Base-by-base conservation (phyloP, 1,140 invertebrate genomes). In the Musca vetustissima region DNA sequence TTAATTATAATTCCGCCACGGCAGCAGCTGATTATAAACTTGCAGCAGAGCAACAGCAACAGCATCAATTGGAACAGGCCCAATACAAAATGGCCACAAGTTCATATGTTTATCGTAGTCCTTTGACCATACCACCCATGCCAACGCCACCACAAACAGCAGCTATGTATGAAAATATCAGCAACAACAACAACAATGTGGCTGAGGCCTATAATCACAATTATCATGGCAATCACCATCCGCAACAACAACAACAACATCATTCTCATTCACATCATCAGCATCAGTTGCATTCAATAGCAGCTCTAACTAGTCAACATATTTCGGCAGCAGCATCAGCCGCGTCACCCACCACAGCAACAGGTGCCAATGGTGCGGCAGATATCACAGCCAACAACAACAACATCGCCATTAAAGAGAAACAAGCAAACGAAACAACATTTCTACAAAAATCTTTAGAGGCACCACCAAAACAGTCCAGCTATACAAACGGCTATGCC, bases 31-130 rank as follows among this genome's bases (percentile, higher is more conserved):
- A 64, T 76, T 49, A 75, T 76, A 50, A 76, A 77, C 43, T 76
- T 3, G 74, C 74, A 1, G 71, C 72, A 8, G 71, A 73, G 0
- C 75, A 74, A 1, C 68, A 69, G 48, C 53, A 53, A 6, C 47
- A 28, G 7, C 68, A 64, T 21, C 71, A 69, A 15, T 48, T 57
- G 43, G 61, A 69, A 24, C 57, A 70, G 24, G 36, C 32, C 17
- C 52, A 73, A 14, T 73, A 75, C 50, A 78, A 73, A 65, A 80
- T 80, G 75, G 76, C 78, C n/a, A 74, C 71, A 32, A 78, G 68
- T 48, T 74, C 76, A 7, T 81, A 79, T 71, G 76, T 78, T 15
- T 81, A 81, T 69, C 76, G 73, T 66, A 81, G 72, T 68, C 74
- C 79, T 3, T 65, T 81, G 59, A 77, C 77, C 64, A 80, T 81